Evolutionary conservation across 2,113 vertebrate genomes (phyloP), one percentile per base, ranked within the genome.

Genomic region (Upupa epops): DNA sequence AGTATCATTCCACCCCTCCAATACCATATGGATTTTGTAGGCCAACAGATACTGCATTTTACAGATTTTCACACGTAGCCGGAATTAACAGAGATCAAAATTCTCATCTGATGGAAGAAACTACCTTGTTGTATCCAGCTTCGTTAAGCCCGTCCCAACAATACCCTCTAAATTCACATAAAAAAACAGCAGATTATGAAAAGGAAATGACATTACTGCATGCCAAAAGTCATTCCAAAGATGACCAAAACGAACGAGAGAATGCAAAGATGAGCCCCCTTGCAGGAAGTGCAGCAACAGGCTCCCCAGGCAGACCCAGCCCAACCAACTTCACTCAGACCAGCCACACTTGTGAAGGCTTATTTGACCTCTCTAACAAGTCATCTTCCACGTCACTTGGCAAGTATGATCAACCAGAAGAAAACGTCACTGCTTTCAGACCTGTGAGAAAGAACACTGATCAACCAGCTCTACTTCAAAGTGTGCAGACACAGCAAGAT

Each of bases 291-390:
- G 98, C 98, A 0, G 99, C 99, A 36, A 98, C 98, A 3, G 99
- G 99, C 37, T 99, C 99, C 32, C 99, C 99, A 0, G 98, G 99
- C 71, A 98, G 98, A 94, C 99, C 99, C 0, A 98, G 97, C 78
- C 98, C 98, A 48, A 98, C 98, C 54, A 98, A 98, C 87, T 97
- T 98, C 94, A 98, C 97, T 3, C 98, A 98, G 96, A 99, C 95
- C 19, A 98, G 98, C 56, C 90, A 97, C 4, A 75, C 96, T 0
- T 97, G 94, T 0, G 86, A 96, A 31, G 97, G 93, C 20, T 90
- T 93, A 22, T 95, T 91, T 77, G 96, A 96, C 40, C 96, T 94
- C 86, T 97, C 90, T 26, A 96, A 88, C 79, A 95, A 95, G 91
- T 97, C 91, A 2, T 63, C 92, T 5, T 77, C 91, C 7, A 76